phyloP scores from a whole-genome alignment of 2,113 vertebrate genomes.

The Pelobates fuscus region DNA sequence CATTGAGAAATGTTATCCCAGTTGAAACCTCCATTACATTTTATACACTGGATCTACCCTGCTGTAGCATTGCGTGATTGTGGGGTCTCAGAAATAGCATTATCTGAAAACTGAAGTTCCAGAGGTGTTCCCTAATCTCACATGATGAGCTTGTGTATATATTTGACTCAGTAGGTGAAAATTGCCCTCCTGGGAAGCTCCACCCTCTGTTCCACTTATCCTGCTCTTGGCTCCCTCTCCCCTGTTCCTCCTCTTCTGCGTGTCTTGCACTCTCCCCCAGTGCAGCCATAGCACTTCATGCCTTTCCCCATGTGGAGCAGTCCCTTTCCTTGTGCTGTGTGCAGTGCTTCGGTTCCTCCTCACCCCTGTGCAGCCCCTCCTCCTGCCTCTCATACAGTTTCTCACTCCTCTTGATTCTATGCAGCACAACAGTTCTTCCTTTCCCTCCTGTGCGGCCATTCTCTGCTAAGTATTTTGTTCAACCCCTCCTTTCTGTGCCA shows the following conservation, averaged over 20 bases:
- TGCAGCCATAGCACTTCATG: slow-evolving; percentile 30
- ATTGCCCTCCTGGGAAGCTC: not conserved
- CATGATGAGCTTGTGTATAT: not conserved
- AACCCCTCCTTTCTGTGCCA: slow-evolving; percentile 11
- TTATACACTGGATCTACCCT: no score
- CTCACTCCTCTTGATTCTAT: not conserved
- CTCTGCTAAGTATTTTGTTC: not conserved
- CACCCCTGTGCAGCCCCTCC: not conserved
- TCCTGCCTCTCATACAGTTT: not conserved
- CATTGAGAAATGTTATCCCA: no score
- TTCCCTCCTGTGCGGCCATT: slow-evolving; percentile 3
- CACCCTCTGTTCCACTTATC: not conserved
- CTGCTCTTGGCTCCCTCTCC: slow-evolving; percentile 15
- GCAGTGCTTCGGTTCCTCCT: slow-evolving; percentile 24
- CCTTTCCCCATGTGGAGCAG: not conserved
- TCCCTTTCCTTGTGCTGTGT: slow-evolving; percentile 24
- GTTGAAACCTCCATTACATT: no score
- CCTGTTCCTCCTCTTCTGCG: slow-evolving; percentile 24
- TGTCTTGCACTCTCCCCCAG: slow-evolving; percentile 16
- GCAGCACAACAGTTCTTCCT: slow-evolving; percentile 13
- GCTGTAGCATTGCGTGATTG: no score
- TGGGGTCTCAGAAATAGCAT: no score
- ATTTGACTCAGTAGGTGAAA: not conserved
- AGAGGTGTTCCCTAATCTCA: not conserved
- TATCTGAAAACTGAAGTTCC: no score